phyloP scores from a whole-genome alignment of 2,797 vertebrate species.

The Phoebastria nigripes region DNA sequence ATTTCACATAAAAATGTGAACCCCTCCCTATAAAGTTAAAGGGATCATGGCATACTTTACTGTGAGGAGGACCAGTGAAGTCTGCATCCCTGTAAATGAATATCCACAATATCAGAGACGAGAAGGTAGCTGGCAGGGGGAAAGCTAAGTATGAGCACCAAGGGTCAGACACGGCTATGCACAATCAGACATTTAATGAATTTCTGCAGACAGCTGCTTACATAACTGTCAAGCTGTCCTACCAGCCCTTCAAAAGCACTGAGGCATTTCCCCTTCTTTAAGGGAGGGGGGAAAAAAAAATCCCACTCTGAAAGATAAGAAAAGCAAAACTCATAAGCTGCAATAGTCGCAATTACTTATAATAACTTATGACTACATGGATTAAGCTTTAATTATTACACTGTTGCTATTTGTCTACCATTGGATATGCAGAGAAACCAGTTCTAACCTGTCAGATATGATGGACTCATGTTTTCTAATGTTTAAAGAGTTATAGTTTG shows the following conservation, averaged over 20 bases:
- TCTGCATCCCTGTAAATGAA: conserved; percentile 23
- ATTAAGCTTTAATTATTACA: conserved; percentile 48
- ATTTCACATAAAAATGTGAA: background rate
- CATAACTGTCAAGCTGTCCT: conserved; percentile 33
- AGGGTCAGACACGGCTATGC: conserved; percentile 35
- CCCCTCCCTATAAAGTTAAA: background rate
- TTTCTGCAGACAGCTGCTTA: conserved; percentile 62
- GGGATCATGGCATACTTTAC: background rate
- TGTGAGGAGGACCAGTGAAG: background rate
- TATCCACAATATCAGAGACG: conserved; percentile 6
- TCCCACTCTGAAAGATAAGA: conserved; percentile 1
- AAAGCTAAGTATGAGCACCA: conserved; percentile 37
- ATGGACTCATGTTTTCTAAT: conserved; percentile 3
- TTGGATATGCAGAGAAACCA: background rate
- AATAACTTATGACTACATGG: conserved; percentile 45
- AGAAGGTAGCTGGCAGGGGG: background rate
- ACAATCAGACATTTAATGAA: conserved; percentile 58
- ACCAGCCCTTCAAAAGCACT: conserved; percentile 28
- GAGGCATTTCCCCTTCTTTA: conserved; percentile 21
- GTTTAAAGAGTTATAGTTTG: background rate
- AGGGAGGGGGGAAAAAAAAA: background rate
- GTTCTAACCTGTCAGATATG: conserved; percentile 24
- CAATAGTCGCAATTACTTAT: conserved; percentile 8
- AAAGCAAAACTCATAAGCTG: background rate
- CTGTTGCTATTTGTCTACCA: conserved; percentile 22